Base-by-base conservation (phyloP, 2,888 invertebrate genomes). In the Rhogogaster chlorosoma region DNA sequence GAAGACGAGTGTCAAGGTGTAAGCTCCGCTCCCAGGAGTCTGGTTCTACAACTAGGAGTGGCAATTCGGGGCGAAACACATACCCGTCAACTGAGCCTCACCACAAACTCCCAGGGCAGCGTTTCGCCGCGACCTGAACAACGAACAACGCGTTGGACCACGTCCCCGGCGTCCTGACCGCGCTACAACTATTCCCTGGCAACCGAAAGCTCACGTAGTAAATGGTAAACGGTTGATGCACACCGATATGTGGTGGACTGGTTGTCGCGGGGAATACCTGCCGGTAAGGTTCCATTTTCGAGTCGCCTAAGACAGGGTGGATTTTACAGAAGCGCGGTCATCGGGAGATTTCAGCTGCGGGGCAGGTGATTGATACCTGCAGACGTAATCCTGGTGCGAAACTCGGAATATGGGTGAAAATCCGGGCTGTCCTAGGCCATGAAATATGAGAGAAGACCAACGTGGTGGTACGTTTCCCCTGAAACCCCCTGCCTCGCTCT, bases 391-490 rank as follows among this genome's bases (percentile, higher is more conserved):
- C 92, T 88, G 87, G 89, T 89, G 87, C 90, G 89, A 84, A 88
- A 89, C 88, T 89, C 87, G 89, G 90, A 90, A 88, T 87, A 83
- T 89, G 87, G 84, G 88, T 88, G 90, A 91, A 93, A 93, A 93
- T 93, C 92, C 93, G 91, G 88, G 92, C 91, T 90, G 91, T 91
- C 91, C 91, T 89, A 89, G 89, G 88, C 57, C 88, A 90, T 92
- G 92, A 93, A 93, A 93, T 93, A 93, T 92, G 92, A 92, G 92
- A 92, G 53, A 77, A 49, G 61, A 57, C 49, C 36, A 18, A 61
- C 49, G 57, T 6, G 89, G 88, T 88, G 90, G 89, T 89, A 86
- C 86, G 32, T 57, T 67, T 49, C 57, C 49, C 57, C 84, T 36
- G 45, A 61, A 82, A 84, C 45, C 75, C 67, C 42, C 45, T 26